A percentile compares a stretch with the other conserved stretches of the same genome.
These are phyloP conservation scores for Acanthosepion pharaonis DNA, from an alignment of 2,888 invertebrate species.

Conservation along the genomic window DNA sequence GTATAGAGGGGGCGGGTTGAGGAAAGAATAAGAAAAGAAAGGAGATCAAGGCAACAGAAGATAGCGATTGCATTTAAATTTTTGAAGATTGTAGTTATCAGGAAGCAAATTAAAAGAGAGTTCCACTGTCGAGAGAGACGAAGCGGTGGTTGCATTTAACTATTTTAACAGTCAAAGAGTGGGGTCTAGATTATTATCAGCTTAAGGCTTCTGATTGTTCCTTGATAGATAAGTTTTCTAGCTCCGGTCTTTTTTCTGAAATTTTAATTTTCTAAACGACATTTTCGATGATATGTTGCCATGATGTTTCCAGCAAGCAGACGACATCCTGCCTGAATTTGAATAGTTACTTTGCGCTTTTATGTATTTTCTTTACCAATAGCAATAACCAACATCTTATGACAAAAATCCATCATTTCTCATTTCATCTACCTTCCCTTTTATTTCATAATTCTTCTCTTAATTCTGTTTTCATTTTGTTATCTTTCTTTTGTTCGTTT, in stretches of 20 bases:
- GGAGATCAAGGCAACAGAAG: no score
- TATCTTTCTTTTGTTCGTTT: not conserved
- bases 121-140: no score
- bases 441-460: not conserved
- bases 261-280: not conserved
- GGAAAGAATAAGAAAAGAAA: no score
- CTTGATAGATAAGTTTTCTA: not conserved
- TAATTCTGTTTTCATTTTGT: no score
- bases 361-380: not conserved
- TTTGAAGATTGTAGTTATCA: no score
- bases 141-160: no score
- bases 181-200: no score
- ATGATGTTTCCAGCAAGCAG: not conserved
- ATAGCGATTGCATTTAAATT: no score
- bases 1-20: no score
- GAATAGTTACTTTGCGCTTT: not conserved
- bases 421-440: not conserved
- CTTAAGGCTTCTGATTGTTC: no score
- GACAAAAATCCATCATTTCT: not conserved
- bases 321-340: not conserved
- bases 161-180: no score
- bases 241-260: not conserved
- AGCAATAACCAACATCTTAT: not conserved
- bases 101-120: no score
- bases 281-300: not conserved